A percentile compares a stretch with the other conserved stretches of the same genome.
Conservation (phyloP, 2,888 invertebrate species). For the Oscheius myriophilus region DNA sequence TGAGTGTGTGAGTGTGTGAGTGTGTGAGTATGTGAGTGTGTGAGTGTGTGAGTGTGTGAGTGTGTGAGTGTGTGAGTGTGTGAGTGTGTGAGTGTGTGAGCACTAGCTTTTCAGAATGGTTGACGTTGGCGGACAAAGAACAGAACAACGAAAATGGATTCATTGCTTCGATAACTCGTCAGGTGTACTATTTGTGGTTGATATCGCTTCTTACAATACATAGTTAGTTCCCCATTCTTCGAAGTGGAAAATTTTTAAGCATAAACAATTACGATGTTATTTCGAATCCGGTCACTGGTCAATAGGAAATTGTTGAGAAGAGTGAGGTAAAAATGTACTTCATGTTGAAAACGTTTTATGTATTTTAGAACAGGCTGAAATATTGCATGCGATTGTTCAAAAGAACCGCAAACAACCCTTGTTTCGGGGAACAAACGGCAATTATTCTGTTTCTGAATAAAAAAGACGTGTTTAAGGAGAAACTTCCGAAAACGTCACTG, state of each 20-base stretch:
- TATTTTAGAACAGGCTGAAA: constrained; percentile 69
- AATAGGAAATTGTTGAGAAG: too few relatives aligned
- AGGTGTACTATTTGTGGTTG: constrained; percentile 75
- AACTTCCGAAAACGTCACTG: constrained; percentile 44
- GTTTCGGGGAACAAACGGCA: constrained; percentile 71
- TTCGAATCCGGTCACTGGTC: too few relatives aligned
- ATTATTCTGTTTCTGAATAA: constrained; percentile 70
- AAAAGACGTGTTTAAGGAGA: constrained; percentile 68
- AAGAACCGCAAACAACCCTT: constrained; percentile 63
- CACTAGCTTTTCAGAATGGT: constrained; percentile 88
- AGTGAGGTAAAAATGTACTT: too few relatives aligned
- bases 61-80: too few relatives aligned
- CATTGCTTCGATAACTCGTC: constrained; percentile 99
- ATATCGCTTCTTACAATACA: constrained; percentile 59
- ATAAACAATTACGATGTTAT: too few relatives aligned
- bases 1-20: too few relatives aligned
- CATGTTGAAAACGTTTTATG: neutral
- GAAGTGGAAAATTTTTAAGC: too few relatives aligned
- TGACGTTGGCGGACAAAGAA: constrained; percentile 98
- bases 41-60: too few relatives aligned
- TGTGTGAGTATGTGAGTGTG: too few relatives aligned
- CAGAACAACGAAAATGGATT: constrained; percentile 99
- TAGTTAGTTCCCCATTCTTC: neutral
- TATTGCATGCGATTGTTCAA: neutral
- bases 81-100: too few relatives aligned